Conservation (phyloP, 2,888 invertebrate species). For the Tyria jacobaeae region DNA sequence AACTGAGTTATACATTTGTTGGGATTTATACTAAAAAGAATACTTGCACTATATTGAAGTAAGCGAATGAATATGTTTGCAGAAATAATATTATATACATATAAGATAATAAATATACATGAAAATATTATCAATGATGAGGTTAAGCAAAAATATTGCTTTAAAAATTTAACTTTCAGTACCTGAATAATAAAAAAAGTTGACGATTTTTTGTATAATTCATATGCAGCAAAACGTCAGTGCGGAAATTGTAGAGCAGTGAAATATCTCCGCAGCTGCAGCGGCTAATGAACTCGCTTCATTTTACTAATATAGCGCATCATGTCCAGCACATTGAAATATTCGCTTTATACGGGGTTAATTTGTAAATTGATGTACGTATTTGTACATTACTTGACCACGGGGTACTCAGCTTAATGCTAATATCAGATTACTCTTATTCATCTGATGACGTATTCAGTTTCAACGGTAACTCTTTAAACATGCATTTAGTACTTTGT, state of each 20-base stretch:
- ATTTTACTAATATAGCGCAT: slow-evolving; percentile 76
- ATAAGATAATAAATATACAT: too few species aligned
- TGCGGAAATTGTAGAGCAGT: slow-evolving; percentile 70
- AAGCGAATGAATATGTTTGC: too few species aligned
- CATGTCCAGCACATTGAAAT: slow-evolving; percentile 65
- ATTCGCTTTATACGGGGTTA: slow-evolving; percentile 35
- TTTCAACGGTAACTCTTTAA: slow-evolving; percentile 4
- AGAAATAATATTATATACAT: too few species aligned
- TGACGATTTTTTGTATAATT: slow-evolving; percentile 56
- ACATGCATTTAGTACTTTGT: background rate
- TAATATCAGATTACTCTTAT: slow-evolving; percentile 16
- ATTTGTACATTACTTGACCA: slow-evolving; percentile 39
- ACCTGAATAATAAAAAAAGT: slow-evolving; percentile 50
- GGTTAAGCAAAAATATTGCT: too few species aligned
- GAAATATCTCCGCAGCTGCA: slow-evolving; percentile 78
- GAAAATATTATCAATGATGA: too few species aligned
- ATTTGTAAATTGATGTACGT: slow-evolving; percentile 45
- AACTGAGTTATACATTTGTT: background rate
- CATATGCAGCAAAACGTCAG: slow-evolving; percentile 71
- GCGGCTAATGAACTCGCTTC: slow-evolving; percentile 78
- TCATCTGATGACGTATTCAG: slow-evolving; percentile 15
- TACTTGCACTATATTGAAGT: too few species aligned
- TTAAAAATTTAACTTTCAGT: background rate
- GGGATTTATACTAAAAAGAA: background rate
- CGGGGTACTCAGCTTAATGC: slow-evolving; percentile 25